These are phyloP conservation scores for Anguilla marmorata DNA, from an alignment of 2,797 vertebrate species.

Conservation along the genomic window DNA sequence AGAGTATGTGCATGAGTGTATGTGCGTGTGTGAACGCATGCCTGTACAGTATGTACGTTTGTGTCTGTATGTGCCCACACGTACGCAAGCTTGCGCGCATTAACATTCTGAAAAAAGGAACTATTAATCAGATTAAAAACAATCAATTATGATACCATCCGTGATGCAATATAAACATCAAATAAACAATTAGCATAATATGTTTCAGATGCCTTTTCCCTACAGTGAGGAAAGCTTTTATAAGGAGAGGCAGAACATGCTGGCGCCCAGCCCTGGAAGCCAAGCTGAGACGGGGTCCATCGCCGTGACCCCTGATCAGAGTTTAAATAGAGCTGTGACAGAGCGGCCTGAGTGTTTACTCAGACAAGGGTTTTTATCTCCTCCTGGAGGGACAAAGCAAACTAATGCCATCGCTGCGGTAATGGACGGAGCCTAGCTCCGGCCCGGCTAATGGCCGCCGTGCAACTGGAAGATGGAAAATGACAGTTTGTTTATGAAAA, in stretches of 20 bases:
- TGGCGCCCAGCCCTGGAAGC: background rate
- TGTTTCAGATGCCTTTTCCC: background rate
- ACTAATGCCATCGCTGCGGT: conserved; percentile 66
- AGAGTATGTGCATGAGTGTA: too few species aligned
- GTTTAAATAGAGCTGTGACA: background rate
- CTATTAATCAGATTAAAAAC: background rate
- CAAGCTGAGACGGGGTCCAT: background rate
- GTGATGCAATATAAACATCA: background rate
- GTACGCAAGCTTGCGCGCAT: background rate
- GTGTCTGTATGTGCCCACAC: background rate
- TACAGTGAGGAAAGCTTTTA: background rate
- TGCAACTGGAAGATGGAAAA: conserved; percentile 40
- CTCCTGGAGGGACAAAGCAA: conserved; percentile 57
- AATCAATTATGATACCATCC: background rate
- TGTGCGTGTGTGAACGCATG: too few species aligned
- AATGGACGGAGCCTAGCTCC: conserved; percentile 48
- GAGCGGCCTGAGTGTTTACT: background rate
- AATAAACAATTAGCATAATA: background rate
- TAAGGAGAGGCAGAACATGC: background rate
- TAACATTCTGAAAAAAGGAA: background rate
- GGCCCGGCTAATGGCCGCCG: background rate
- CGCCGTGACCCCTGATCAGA: background rate
- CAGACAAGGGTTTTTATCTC: background rate
- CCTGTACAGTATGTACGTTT: background rate
- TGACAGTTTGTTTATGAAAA: conserved; percentile 69